Evolutionary conservation across 2,797 vertebrate species (phyloP).

Genomic region (Catostomus latipinnis): DNA sequence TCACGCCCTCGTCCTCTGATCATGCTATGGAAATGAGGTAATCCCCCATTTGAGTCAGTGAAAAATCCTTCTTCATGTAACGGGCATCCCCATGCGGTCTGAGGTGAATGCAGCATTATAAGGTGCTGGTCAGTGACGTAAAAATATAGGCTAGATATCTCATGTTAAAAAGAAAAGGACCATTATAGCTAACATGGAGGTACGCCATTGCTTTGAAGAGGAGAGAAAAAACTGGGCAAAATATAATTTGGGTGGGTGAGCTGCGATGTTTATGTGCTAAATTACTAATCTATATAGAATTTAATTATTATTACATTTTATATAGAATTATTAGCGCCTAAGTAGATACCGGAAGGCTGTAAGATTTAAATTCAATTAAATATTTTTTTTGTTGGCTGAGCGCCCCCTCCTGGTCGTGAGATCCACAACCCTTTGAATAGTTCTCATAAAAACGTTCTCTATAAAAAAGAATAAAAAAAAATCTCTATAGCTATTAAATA

Average conservation of each 20-base stretch:
- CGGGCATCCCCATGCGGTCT: slow-evolving; percentile 34
- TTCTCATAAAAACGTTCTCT: not conserved
- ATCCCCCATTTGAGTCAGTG: slow-evolving; percentile 44
- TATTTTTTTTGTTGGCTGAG: slow-evolving; percentile 1
- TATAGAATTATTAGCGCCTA: not conserved
- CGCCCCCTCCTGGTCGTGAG: slow-evolving; percentile 66
- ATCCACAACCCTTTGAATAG: not conserved
- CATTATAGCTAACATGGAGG: not conserved
- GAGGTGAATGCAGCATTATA: not conserved
- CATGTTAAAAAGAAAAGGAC: not conserved
- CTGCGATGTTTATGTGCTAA: not conserved
- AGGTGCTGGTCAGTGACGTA: not conserved
- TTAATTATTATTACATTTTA: not conserved
- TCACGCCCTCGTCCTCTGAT: slow-evolving; percentile 25
- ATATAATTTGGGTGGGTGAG: not conserved
- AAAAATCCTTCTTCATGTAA: slow-evolving; percentile 4
- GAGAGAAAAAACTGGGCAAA: not conserved
- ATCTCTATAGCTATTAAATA: too few species aligned
- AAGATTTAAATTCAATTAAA: not conserved
- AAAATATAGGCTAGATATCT: not conserved
- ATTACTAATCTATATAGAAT: too few species aligned
- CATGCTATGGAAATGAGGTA: slow-evolving; percentile 44
- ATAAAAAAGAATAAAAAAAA: too few species aligned
- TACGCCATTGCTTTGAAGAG: not conserved
- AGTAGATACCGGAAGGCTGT: not conserved